Conservation (phyloP, 2,113 vertebrate genomes). For the Saccopteryx bilineata region DNA sequence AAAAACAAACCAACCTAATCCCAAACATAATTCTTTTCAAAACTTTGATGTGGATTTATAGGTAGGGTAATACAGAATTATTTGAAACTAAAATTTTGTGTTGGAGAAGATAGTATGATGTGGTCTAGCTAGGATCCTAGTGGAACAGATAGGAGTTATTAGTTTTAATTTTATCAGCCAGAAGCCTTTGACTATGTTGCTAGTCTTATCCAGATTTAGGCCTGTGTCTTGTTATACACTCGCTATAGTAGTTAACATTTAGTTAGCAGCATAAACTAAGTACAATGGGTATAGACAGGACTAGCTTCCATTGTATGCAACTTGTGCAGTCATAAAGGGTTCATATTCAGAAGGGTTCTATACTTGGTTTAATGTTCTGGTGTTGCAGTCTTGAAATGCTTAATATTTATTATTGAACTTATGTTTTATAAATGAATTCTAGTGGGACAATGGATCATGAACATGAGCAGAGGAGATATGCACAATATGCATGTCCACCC, state of each 20-base stretch:
- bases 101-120: conserved; percentile 37
- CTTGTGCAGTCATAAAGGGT: not conserved
- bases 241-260: not conserved
- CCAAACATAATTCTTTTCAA: conserved; percentile 50
- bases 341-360: not conserved
- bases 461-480: not conserved
- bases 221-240: not conserved
- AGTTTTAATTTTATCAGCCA: not conserved
- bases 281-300: not conserved
- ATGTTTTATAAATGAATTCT: conserved; percentile 41
- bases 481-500: not conserved
- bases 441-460: not conserved
- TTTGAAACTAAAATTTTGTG: conserved; percentile 35
- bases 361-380: conserved; percentile 15
- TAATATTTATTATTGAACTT: conserved; percentile 12
- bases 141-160: conserved; percentile 9
- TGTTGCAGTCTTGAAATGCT: conserved; percentile 19
- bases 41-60: conserved; percentile 48
- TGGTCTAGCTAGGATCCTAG: not conserved
- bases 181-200: conserved; percentile 14
- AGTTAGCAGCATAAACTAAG: conserved; percentile 1
- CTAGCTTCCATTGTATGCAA: not conserved
- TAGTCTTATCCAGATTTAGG: not conserved
- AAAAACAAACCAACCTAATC: conserved; percentile 40
- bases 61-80: conserved; percentile 45